Evolutionary conservation across 1,140 invertebrate genomes (phyloP), one percentile per base, ranked within the genome.

Genomic region (Sitophilus oryzae): DNA sequence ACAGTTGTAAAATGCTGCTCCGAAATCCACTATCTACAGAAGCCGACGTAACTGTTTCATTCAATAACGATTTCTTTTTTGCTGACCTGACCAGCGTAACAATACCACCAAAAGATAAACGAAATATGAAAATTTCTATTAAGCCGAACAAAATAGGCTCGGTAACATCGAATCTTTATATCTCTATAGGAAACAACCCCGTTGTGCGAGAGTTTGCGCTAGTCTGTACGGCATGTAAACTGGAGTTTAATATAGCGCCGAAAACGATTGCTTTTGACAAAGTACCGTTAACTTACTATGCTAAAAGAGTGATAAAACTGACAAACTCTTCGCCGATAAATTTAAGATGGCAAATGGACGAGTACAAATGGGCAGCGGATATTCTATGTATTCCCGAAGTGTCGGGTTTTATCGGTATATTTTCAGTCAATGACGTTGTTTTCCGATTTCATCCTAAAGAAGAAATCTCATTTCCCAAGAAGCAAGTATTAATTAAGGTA

Each of bases 111-210:
- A 51, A 60, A 25, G 34, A 21, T 15, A 41, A 41, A 36, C 36
- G 58, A 25, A 41, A 48, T 8, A 8, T 68, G n/a, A 47, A 19
- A 1, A 36, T 66, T 9, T 53, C 36, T 9, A 57, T 58, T 6
- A 56, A 53, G 20, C 59, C 65, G 2, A 25, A 23, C 2, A 45
- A 47, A 51, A 22, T 42, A 42, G 51, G 62, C 36, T 58, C 35
- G 23, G 41, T 62, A 36, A 20, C 58, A 18, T 16, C 54, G 18
- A 11, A 42, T 10, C 19, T 67, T 8, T 48, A 59, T 18, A 37
- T 70, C 3, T 58, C 63, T 1, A 50, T 62, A 11, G 61, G 63
- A 44, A 62, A 70, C 25, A 70, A 70, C 63, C 68, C 68, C 8
- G 35, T 53, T 43, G 53, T 69, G 11, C 23, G 62, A 20, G 43